Base-by-base conservation (phyloP, 1,140 invertebrate genomes). In the Drosophila ananassae region DNA sequence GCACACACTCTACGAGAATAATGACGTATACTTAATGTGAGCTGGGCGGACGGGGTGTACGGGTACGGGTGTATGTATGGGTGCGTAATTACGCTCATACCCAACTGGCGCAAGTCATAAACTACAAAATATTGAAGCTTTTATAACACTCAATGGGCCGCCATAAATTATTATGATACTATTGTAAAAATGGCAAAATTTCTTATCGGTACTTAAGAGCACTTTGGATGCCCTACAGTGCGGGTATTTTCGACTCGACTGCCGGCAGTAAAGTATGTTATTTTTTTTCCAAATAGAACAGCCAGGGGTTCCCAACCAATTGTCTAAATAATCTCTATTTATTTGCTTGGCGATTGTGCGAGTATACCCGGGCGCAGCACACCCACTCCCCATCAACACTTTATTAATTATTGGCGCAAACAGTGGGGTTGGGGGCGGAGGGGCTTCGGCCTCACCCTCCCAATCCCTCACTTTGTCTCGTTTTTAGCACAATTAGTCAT, bases 81-180 rank as follows among this genome's bases (percentile, higher is more conserved):
- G 68, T 72, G 68, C 63, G 82, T 87, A 87, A 87, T 87, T 87
- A 89, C 82, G 72, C 83, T 81, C 77, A 83, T 73, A 76, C 83
- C 74, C 83, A 82, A 85, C 79, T 78, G 83, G 83, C 75, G 79
- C 75, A 89, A 79, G 84, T 81, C 83, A 90, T 90, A 90, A 90
- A 90, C 89, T 90, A 90, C 77, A 78, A 81, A 90, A 90, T 90
- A 90, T 90, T 90, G 89, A 90, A 89, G 89, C 72, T 90, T 90
- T 90, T 90, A 90, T 90, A 90, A 73, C 79, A 87, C 82, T 81
- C 82, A 87, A 90, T 90, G 77, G 89, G 72, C 67, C 44, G 79
- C 73, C 73, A 90, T 90, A 90, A 90, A 90, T 90, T 90, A 90
- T 90, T 87, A 90, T 90, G 87, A 82, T 87, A 79, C 78, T 77